phyloP scores from a whole-genome alignment of 2,888 invertebrate genomes.

The Chalcosyrphus nemorum region DNA sequence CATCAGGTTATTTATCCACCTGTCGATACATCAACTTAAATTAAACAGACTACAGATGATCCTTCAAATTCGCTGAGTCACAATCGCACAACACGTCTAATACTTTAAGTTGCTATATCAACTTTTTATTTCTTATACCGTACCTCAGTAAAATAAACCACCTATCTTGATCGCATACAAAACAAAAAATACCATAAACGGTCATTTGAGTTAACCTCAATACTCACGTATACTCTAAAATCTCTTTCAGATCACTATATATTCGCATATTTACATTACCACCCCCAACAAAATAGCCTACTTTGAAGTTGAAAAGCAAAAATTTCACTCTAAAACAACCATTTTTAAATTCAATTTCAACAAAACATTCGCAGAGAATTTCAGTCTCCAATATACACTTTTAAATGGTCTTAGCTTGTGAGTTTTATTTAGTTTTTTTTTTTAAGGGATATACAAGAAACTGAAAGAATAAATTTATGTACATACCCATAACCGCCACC shows the following conservation, averaged over 20 bases:
- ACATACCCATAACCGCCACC: constrained; percentile 80
- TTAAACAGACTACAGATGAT: too few relatives aligned
- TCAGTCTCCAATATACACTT: constrained; percentile 67
- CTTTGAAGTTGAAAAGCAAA: constrained; percentile 75
- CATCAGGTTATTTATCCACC: too few relatives aligned
- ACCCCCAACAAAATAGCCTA: constrained; percentile 1
- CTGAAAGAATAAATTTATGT: constrained; percentile 50
- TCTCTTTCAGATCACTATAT: background rate
- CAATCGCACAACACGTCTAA: too few relatives aligned
- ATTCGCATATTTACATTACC: background rate
- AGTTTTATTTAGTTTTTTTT: constrained; percentile 39
- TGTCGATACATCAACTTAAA: too few relatives aligned
- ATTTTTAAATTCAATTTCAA: constrained; percentile 41
- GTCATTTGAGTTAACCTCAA: background rate
- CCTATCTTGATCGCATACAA: background rate
- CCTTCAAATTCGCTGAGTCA: too few relatives aligned
- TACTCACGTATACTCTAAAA: background rate
- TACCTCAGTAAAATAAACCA: too few relatives aligned
- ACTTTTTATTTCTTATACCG: too few relatives aligned
- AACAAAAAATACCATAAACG: background rate
- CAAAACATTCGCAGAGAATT: constrained; percentile 39
- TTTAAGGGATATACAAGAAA: constrained; percentile 26
- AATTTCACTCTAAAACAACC: constrained; percentile 58
- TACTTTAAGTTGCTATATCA: too few relatives aligned
- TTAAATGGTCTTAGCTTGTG: constrained; percentile 74